Percentiles rank a stretch among this genome's conserved stretches.
phyloP scores from a whole-genome alignment of 2,797 vertebrate species.

The Pangasius mekongensis region DNA sequence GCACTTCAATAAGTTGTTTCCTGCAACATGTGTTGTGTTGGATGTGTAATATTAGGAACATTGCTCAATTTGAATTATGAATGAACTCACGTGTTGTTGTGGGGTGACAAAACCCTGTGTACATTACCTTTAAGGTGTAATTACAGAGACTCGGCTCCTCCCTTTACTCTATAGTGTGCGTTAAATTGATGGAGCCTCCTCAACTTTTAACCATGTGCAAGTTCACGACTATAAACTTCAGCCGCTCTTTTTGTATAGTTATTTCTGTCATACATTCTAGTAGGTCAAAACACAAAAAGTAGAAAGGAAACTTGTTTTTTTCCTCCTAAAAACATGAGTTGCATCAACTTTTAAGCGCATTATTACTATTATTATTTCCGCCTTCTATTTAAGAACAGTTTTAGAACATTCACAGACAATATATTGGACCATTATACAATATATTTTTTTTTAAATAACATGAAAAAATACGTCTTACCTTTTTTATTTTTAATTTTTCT shows the following conservation, averaged over 20 bases:
- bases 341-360: not conserved
- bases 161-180: conserved; percentile 51
- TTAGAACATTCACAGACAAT: not conserved
- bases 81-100: conserved; percentile 82
- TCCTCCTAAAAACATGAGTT: not conserved
- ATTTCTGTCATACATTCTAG: not conserved
- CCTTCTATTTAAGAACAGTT: not conserved
- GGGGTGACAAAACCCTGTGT: conserved; percentile 78
- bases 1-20: not conserved
- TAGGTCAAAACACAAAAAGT: not conserved
- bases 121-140: conserved; percentile 68
- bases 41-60: conserved; percentile 53
- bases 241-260: not conserved
- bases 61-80: conserved; percentile 76
- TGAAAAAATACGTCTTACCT: not conserved
- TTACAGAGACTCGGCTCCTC: conserved; percentile 61
- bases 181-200: conserved; percentile 48
- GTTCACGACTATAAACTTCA: conserved; percentile 6
- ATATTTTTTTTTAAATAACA: not conserved
- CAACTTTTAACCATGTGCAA: conserved; percentile 25
- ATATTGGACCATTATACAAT: not conserved
- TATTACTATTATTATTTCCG: not conserved
- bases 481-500: not conserved
- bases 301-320: not conserved
- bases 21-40: not conserved